Evolutionary conservation across 2,797 vertebrate species (phyloP), one percentile per base, ranked within the genome.

Genomic region (Chromobotia macracanthus): DNA sequence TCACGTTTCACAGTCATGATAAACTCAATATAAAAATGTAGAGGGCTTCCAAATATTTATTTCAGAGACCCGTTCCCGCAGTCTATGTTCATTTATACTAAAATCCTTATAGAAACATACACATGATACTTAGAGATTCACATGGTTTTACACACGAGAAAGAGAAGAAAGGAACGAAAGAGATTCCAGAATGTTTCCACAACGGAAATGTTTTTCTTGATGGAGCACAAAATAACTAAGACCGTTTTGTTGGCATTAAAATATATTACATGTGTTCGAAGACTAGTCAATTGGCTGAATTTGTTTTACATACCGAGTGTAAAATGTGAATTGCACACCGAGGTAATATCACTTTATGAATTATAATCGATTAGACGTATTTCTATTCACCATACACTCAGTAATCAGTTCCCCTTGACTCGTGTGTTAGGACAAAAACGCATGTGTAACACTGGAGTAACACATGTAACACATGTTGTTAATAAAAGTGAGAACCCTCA

Each of bases 221-320:
- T 93, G 91, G 93, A 92, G 93, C 95, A 95, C 94, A 93, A 95
- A 94, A 95, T 95, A 94, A 95, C 94, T 94, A 95, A 95, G 96
- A 97, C 95, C 95, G 95, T 95, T 92, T 94, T 93, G 90, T 93
- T 91, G 94, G 91, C 96, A 97, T 97, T 93, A 95, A 96, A 95
- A 96, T 96, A 96, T 96, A 93, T 95, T 97, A 96, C 95, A 97
- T 87, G 92, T 94, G 93, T 88, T 93, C 92, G 94, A 75, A 12
- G 58, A 61, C 28, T 53, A 23, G 38, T 35, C 31, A 55, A 65
- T 55, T 67, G 64, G 65, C 63, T 55, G 19, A 71, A 48, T 75
- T 65, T 82, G 73, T 71, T 84, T 82, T 85, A 82, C 78, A 69
- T 55, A 63, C 46, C 41, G 18, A 63, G 51, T 63, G 74, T 77